Percentiles rank a stretch among this genome's conserved stretches.
Conservation (phyloP, 1,140 invertebrate genomes). For the Drosophila mauritiana region DNA sequence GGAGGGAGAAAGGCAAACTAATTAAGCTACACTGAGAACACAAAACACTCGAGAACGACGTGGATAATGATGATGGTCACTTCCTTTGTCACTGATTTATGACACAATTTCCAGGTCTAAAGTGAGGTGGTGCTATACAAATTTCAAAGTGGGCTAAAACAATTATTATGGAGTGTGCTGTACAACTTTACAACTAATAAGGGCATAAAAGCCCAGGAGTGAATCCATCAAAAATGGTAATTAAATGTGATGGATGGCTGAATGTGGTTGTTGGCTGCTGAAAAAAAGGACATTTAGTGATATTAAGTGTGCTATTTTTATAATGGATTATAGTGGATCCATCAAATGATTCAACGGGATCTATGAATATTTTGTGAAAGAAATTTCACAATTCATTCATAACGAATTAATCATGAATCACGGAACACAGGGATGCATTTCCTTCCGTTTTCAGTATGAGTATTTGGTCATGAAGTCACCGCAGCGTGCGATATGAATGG, state of each 20-base stretch:
- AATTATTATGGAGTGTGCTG: constrained; percentile 6
- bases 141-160: constrained; percentile 8
- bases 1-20: constrained; percentile 65
- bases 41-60: constrained; percentile 52
- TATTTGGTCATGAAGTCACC: constrained; percentile 1
- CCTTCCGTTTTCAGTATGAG: not conserved
- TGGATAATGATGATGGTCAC: constrained; percentile 71
- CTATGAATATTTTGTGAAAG: not conserved
- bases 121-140: constrained; percentile 3
- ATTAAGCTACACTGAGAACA: constrained; percentile 64
- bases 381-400: not conserved
- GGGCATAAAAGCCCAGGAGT: constrained; percentile 3
- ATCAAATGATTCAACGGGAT: no score
- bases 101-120: constrained; percentile 33
- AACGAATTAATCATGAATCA: not conserved
- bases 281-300: no score
- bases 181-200: constrained; percentile 13
- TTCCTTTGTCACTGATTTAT: constrained; percentile 75
- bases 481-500: not conserved
- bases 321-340: no score
- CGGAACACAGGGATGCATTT: not conserved
- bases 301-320: no score
- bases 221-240: not conserved
- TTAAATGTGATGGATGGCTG: constrained; percentile 6
- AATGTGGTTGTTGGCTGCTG: no score